A percentile compares a stretch with the other conserved stretches of the same genome.
Evolutionary conservation across 2,797 vertebrate genomes (phyloP).

Genomic region (Ispidina lecontei): DNA sequence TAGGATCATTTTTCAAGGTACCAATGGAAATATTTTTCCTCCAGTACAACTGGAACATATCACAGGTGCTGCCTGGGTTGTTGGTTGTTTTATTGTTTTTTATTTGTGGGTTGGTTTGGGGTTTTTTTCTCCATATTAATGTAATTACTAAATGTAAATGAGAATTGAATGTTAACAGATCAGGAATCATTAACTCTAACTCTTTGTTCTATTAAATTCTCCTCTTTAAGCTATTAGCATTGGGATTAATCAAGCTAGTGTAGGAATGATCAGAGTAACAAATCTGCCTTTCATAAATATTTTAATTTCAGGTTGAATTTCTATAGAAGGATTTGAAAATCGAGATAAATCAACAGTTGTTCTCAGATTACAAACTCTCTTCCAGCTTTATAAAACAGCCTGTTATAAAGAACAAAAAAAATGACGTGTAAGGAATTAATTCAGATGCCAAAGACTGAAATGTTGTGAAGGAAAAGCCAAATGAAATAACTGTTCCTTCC

Average conservation of each 20-base stretch:
- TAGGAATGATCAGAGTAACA: neutral
- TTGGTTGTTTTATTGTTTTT: neutral
- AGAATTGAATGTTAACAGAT: neutral
- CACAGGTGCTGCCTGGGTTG: neutral
- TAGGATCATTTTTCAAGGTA: neutral
- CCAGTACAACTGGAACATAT: neutral
- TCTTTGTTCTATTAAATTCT: neutral
- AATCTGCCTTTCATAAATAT: neutral
- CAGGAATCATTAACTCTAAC: neutral
- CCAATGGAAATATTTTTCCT: neutral
- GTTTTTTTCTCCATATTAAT: neutral
- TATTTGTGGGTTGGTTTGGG: too few species aligned
- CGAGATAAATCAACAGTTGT: neutral
- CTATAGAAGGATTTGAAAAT: neutral
- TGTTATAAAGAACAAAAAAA: neutral
- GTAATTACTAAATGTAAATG: neutral
- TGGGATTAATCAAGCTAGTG: neutral
- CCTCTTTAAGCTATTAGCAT: neutral
- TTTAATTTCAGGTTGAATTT: neutral
- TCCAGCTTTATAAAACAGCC: neutral
- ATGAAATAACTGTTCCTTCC: neutral
- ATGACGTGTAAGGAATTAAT: neutral
- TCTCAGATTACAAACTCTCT: neutral
- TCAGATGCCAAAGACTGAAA: neutral
- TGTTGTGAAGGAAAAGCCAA: neutral